A percentile compares a stretch with the other conserved stretches of the same genome.
Conservation (phyloP, 2,888 invertebrate species). For the Amblyteles armatorius region DNA sequence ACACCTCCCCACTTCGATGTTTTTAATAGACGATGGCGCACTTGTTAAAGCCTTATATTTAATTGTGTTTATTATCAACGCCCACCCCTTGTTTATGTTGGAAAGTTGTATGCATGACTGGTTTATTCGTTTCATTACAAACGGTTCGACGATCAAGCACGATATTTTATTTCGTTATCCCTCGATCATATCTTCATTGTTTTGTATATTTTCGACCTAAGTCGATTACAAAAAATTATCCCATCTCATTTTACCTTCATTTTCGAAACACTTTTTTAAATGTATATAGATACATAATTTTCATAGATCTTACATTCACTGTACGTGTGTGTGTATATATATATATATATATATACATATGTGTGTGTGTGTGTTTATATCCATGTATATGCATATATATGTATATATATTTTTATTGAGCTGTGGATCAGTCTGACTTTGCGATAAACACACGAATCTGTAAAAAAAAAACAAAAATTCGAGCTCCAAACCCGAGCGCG, state of each 20-base stretch:
- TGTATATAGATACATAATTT: conserved; percentile 71
- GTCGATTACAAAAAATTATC: conserved; percentile 6
- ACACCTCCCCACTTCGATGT: conserved; percentile 12
- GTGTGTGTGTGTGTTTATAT: conserved; percentile 9
- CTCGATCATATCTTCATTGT: conserved; percentile 64
- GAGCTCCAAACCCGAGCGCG: conserved; percentile 69
- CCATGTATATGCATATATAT: conserved; percentile 27
- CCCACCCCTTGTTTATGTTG: conserved; percentile 66
- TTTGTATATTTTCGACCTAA: conserved; percentile 5
- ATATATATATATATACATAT: conserved; percentile 36
- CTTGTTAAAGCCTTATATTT: conserved; percentile 39
- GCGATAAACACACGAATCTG: not conserved
- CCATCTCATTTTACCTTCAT: conserved; percentile 5
- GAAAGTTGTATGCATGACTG: conserved; percentile 77
- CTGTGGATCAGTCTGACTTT: conserved; percentile 43
- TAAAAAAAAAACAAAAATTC: conserved; percentile 30
- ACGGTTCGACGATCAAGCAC: conserved; percentile 74
- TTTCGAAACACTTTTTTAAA: conserved; percentile 4
- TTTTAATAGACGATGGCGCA: conserved; percentile 45
- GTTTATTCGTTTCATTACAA: conserved; percentile 39
- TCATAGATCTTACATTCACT: conserved; percentile 69
- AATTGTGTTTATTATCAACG: conserved; percentile 35
- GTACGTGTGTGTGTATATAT: conserved; percentile 47
- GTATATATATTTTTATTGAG: conserved; percentile 57
- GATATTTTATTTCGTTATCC: conserved; percentile 74